phyloP scores from a whole-genome alignment of 2,113 vertebrate species.

The Condylura cristata region DNA sequence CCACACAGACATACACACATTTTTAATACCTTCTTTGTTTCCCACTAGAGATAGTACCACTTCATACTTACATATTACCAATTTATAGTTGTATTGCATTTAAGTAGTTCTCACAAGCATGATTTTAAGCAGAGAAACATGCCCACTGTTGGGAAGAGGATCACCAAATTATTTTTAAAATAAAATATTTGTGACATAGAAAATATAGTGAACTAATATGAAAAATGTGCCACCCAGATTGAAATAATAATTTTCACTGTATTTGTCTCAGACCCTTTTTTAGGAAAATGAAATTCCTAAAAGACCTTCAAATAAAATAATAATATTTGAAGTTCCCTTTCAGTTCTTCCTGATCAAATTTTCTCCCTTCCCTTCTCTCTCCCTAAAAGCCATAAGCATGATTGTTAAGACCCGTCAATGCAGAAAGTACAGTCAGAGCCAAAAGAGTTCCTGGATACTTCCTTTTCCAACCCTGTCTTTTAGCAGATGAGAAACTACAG shows the following conservation, averaged over 20 bases:
- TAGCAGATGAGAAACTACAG: not conserved
- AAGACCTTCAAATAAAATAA: too few relatives aligned
- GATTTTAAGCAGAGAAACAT: constrained; percentile 27
- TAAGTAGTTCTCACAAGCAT: not conserved
- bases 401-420: not conserved
- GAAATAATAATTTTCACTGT: constrained; percentile 11
- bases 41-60: not conserved
- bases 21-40: not conserved
- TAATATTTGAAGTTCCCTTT: not conserved
- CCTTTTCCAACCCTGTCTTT: not conserved
- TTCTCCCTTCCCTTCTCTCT: too few relatives aligned
- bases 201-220: not conserved
- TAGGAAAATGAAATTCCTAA: constrained; percentile 6
- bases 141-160: not conserved
- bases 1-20: too few relatives aligned
- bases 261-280: not conserved
- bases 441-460: not conserved
- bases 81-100: not conserved
- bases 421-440: not conserved
- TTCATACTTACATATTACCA: not conserved
- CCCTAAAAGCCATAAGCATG: not conserved
- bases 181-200: not conserved
- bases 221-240: not conserved
- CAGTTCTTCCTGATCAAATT: not conserved
- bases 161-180: not conserved